A percentile compares a stretch with the other conserved stretches of the same genome.
Conservation (phyloP, 2,113 vertebrate species). For the Donacobius atricapilla region DNA sequence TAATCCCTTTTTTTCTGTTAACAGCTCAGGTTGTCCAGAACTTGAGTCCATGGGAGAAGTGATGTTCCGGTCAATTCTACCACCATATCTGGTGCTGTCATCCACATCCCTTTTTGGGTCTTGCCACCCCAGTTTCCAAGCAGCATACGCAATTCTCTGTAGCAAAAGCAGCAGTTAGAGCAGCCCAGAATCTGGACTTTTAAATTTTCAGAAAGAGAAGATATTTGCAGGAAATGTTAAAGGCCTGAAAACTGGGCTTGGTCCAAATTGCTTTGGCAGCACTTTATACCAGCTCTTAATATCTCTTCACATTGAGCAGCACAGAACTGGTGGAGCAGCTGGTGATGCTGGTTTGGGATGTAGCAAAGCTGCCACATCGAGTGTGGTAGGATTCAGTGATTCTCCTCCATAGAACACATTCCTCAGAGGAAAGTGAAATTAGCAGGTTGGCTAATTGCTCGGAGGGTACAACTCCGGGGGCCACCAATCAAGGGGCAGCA, state of each 20-base stretch:
- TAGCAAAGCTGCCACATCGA: constrained; percentile 14
- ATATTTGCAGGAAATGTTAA: constrained; percentile 26
- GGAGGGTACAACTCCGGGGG: background rate
- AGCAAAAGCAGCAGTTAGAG: background rate
- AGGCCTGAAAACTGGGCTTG: background rate
- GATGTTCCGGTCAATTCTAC: background rate
- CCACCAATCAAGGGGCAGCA: constrained; percentile 39
- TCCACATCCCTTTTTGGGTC: background rate
- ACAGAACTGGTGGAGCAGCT: constrained; percentile 42
- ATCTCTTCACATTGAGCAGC: background rate
- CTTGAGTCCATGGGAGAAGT: background rate
- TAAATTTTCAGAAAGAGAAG: background rate
- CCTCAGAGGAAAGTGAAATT: constrained; percentile 9
- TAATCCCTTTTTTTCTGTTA: background rate
- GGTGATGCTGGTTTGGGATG: constrained; percentile 29
- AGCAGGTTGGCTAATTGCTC: constrained; percentile 31
- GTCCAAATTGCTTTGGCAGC: constrained; percentile 52
- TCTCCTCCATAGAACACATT: background rate
- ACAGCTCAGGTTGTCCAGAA: background rate
- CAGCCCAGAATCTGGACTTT: background rate
- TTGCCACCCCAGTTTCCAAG: background rate
- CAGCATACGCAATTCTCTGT: background rate
- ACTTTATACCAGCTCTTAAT: background rate
- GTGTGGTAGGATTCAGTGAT: background rate
- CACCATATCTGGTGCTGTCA: background rate